A percentile compares a stretch with the other conserved stretches of the same genome.
Conservation (phyloP, 2,113 vertebrate species). For the Phyllostomus discolor region DNA sequence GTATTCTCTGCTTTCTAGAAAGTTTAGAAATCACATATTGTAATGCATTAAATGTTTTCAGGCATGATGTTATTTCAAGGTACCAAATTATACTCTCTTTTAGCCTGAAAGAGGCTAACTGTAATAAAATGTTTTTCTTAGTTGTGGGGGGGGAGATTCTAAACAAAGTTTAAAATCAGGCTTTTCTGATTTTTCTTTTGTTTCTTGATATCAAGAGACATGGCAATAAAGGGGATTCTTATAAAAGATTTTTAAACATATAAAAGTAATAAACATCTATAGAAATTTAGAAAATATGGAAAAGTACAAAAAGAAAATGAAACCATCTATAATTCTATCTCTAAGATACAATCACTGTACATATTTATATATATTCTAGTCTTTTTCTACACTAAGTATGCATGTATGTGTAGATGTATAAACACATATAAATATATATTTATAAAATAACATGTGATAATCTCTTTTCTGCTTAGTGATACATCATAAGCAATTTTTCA, state of each 20-base stretch:
- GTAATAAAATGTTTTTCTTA: constrained; percentile 4
- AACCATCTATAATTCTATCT: not conserved
- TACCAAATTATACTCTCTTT: not conserved
- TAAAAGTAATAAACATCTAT: not conserved
- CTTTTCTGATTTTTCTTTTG: not conserved
- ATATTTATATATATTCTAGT: not conserved
- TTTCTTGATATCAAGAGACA: not conserved
- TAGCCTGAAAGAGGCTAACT: not conserved
- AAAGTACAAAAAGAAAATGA: not conserved
- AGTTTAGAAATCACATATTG: not conserved
- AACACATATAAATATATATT: not conserved
- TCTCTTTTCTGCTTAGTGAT: not conserved
- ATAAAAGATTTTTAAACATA: not conserved
- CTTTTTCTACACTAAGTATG: not conserved
- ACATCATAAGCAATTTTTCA: not conserved
- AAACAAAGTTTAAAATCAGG: not conserved
- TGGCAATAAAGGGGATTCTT: not conserved
- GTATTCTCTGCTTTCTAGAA: not conserved
- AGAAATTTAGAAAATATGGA: not conserved
- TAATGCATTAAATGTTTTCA: not conserved
- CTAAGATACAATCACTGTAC: not conserved
- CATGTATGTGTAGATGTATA: not conserved
- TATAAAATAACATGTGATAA: not conserved
- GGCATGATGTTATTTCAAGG: not conserved
- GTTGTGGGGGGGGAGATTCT: not conserved